phyloP scores from a whole-genome alignment of 2,113 vertebrate species.

The Erinaceus europaeus region DNA sequence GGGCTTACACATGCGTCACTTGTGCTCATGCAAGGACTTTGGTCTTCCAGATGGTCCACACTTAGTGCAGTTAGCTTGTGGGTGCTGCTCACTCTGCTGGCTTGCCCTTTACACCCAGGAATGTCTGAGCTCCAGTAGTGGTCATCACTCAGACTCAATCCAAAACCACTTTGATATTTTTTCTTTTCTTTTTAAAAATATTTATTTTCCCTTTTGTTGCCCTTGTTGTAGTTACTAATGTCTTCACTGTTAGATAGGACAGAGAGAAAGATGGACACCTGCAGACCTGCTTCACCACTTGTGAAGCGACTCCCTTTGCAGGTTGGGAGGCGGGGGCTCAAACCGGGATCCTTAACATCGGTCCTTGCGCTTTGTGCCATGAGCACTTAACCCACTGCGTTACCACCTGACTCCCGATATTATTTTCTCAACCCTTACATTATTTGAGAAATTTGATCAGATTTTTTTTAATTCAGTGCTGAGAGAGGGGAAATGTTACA shows the following conservation, averaged over 20 bases:
- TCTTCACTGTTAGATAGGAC: no score
- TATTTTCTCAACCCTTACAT: not conserved
- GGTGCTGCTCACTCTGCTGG: not conserved
- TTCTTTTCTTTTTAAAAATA: no score
- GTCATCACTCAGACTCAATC: not conserved
- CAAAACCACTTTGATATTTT: not conserved
- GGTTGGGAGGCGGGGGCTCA: no score
- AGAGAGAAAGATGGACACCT: no score
- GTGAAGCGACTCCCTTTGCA: no score
- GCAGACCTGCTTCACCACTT: no score
- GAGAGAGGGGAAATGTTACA: not conserved
- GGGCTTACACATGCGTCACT: not conserved
- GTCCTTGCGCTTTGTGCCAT: no score
- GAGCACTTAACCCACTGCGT: no score
- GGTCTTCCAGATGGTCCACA: not conserved
- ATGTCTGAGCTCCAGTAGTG: not conserved
- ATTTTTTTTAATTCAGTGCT: not conserved
- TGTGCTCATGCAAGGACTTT: not conserved
- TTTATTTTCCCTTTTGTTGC: no score
- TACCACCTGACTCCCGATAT: no score
- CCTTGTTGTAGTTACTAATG: no score
- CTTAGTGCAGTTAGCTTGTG: not conserved
- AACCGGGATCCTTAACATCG: no score
- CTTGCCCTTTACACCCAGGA: not conserved
- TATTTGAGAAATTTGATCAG: conserved; percentile 54